These are phyloP conservation scores for Sorex araneus DNA, from an alignment of 2,113 vertebrate genomes.

Conservation along the genomic window DNA sequence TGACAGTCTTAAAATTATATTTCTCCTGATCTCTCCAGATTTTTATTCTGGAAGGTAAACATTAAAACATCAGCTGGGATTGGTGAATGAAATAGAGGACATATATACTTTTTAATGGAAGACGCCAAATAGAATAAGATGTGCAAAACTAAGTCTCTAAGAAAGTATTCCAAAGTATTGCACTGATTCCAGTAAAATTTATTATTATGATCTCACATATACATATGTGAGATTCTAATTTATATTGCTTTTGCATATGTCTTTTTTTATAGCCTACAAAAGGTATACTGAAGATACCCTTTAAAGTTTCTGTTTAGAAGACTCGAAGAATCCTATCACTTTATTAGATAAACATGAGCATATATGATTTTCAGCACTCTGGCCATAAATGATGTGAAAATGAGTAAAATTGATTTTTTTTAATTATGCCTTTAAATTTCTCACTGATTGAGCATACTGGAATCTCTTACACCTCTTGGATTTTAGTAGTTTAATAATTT, in stretches of 20 bases:
- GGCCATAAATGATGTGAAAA: conserved; percentile 40
- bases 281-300: background rate
- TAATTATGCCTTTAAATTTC: background rate
- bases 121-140: conserved; percentile 44
- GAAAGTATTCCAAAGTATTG: background rate
- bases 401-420: conserved; percentile 39
- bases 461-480: conserved; percentile 17
- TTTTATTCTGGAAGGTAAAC: conserved; percentile 60
- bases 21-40: conserved; percentile 39
- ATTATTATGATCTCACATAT: background rate
- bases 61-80: conserved; percentile 19
- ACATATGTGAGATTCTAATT: background rate
- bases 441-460: background rate
- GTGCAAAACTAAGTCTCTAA: background rate
- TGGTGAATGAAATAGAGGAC: background rate
- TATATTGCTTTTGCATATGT: conserved; percentile 58
- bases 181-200: background rate
- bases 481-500: conserved; percentile 49
- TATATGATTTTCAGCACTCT: conserved; percentile 39
- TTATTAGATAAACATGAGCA: background rate
- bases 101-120: conserved; percentile 19
- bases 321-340: conserved; percentile 40
- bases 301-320: conserved; percentile 37
- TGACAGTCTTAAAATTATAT: conserved; percentile 2
- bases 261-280: conserved; percentile 28